Evolutionary conservation across 2,113 vertebrate species (phyloP).

Genomic region (Eurystomus gularis): DNA sequence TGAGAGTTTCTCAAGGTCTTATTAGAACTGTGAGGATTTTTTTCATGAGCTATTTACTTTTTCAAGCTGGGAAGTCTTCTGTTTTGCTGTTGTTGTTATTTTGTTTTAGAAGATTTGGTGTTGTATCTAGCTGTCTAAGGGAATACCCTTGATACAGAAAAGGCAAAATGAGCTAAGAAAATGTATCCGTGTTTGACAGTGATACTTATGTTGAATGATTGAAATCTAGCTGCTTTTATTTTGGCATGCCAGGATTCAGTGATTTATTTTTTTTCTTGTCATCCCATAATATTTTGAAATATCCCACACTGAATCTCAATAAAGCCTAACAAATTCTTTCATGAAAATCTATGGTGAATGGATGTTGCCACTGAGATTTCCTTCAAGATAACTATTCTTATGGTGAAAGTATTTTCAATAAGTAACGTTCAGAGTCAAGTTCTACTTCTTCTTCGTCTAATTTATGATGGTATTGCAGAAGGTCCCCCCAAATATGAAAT

Average conservation of each 20-base stretch:
- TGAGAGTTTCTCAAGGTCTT: neutral
- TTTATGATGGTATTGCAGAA: neutral
- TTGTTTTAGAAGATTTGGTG: neutral
- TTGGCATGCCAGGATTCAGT: neutral
- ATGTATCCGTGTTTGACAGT: neutral
- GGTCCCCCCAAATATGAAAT: neutral
- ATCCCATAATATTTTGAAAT: neutral
- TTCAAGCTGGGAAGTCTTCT: neutral
- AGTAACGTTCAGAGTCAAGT: neutral
- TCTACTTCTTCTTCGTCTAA: neutral
- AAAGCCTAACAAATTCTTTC: neutral
- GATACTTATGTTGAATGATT: neutral
- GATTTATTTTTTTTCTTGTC: neutral
- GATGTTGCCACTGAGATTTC: neutral
- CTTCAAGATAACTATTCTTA: neutral
- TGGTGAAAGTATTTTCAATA: neutral
- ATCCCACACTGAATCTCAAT: neutral
- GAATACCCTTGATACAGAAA: neutral
- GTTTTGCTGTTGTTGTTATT: neutral
- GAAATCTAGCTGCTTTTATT: neutral
- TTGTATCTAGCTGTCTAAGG: neutral
- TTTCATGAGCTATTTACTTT: neutral
- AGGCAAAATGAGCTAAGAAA: neutral
- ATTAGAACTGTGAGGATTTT: neutral
- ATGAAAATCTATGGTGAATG: neutral